Percentiles rank a stretch among this genome's conserved stretches.
Conservation (phyloP, 2,888 invertebrate species). For the Clanis bilineata region DNA sequence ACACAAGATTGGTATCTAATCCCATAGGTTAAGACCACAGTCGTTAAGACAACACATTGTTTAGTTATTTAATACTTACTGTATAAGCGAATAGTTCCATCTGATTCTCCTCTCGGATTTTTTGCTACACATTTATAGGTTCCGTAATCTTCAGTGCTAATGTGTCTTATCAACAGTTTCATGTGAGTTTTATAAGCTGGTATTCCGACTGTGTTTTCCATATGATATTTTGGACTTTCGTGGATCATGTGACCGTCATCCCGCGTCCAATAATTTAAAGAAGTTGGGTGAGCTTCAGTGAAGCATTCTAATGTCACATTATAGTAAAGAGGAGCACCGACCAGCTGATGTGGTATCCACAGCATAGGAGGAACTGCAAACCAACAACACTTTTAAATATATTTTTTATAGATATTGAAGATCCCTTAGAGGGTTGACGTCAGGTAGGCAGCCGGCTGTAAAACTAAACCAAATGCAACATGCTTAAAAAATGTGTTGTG, state of each 20-base stretch:
- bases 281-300: slow-evolving; percentile 95
- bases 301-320: slow-evolving; percentile 93
- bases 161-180: slow-evolving; percentile 90
- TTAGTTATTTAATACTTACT: slow-evolving; percentile 83
- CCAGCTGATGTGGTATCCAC: slow-evolving; percentile 95
- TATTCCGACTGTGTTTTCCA: slow-evolving; percentile 86
- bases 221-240: slow-evolving; percentile 90
- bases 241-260: slow-evolving; percentile 95
- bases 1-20: too few species aligned
- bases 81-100: slow-evolving; percentile 93
- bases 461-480: too few species aligned
- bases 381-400: slow-evolving; percentile 8
- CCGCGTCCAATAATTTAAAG: slow-evolving; percentile 94
- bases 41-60: too few species aligned
- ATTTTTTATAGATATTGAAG: not conserved
- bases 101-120: slow-evolving; percentile 95
- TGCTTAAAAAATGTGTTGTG: too few species aligned
- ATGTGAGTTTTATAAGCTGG: slow-evolving; percentile 94
- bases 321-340: slow-evolving; percentile 91
- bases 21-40: too few species aligned
- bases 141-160: slow-evolving; percentile 91
- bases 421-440: too few species aligned
- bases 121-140: slow-evolving; percentile 94
- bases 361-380: slow-evolving; percentile 94
- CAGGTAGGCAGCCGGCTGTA: too few species aligned